A percentile compares a stretch with the other conserved stretches of the same genome.
phyloP scores from a whole-genome alignment of 2,888 invertebrate genomes.

The Eucera pruinosa region DNA sequence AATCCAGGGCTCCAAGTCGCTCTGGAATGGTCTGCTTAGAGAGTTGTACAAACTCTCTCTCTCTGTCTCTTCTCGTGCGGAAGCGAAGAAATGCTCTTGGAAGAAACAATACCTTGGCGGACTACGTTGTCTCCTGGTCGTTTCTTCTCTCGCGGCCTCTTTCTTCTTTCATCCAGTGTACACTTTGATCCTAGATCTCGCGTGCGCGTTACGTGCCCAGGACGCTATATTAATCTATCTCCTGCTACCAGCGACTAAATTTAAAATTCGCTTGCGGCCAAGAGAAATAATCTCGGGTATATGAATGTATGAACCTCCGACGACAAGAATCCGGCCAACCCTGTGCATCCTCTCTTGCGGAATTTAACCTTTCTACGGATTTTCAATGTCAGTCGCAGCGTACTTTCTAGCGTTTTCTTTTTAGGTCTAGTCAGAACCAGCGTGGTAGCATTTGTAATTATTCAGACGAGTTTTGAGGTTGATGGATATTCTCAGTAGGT shows the following conservation, averaged over 20 bases:
- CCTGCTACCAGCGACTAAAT: conserved; percentile 41
- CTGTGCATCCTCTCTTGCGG: no score
- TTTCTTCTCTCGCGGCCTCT: not conserved
- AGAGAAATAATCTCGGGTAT: conserved; percentile 30
- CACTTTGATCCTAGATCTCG: conserved; percentile 58
- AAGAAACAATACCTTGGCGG: conserved; percentile 54
- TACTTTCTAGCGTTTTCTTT: no score
- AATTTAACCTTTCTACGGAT: no score
- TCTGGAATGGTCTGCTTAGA: conserved; percentile 50
- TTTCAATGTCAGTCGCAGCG: no score
- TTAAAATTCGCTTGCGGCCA: conserved; percentile 7
- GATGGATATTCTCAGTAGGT: no score
- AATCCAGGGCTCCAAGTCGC: conserved; percentile 2
- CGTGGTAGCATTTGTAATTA: no score
- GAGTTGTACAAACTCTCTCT: conserved; percentile 55
- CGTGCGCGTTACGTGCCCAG: conserved; percentile 28
- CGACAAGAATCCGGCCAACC: no score
- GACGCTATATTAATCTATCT: conserved; percentile 42
- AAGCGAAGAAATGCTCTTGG: conserved; percentile 36
- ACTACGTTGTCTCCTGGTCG: conserved; percentile 16
- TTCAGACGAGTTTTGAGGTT: no score
- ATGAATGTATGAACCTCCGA: not conserved
- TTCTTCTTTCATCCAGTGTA: not conserved
- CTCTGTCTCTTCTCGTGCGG: conserved; percentile 8
- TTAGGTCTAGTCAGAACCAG: no score